Base-by-base conservation (phyloP, 2,113 vertebrate species). In the Lipotes vexillifer region DNA sequence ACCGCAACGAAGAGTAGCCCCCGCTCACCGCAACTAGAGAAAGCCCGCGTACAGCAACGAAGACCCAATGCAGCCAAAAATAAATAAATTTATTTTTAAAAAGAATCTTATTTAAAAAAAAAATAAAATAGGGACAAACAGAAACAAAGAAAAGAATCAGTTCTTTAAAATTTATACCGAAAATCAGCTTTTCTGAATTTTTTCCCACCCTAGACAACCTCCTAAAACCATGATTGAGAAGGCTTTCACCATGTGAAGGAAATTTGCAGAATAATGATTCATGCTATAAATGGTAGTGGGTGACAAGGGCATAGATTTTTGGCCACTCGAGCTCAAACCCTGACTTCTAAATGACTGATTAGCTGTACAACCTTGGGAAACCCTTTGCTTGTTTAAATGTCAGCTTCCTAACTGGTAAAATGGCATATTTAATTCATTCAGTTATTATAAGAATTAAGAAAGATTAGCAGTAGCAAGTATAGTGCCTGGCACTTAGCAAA, bases 391-490 rank as follows among this genome's bases (percentile, higher is more conserved):
- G 2, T 85, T 95, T 87, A 66, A 83, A 36, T 59, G 20, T 92
- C 75, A 88, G 75, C 75, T 41, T 75, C 55, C n/a, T 95, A n/a
- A 31, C 8, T 71, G 77, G 21, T 74, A 94, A 88, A 96, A 88
- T 77, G 21, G 31, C 68, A 88, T 96, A 65, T 90, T 85, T 61
- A 95, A 38, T 87, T 55, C 72, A 68, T 2, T 91, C 41, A 86
- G 63, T 81, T 92, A 69, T 63, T 36, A 21, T 66, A 89, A 92
- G 68, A 81, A 92, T 90, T 52, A 96, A 75, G 63, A 52, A 90
- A 88, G 88, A 97, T 59, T 83, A 92, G 78, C 41, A 46, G 29
- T 41, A 55, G 71, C 49, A 74, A 29, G 44, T 17, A 31, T 33
- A n/a, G 20, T 4, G n/a, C 46, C 72, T 41, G 65, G 81, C 68